Evolutionary conservation across 2,888 invertebrate genomes (phyloP).

Genomic region (Heliconius aoede): DNA sequence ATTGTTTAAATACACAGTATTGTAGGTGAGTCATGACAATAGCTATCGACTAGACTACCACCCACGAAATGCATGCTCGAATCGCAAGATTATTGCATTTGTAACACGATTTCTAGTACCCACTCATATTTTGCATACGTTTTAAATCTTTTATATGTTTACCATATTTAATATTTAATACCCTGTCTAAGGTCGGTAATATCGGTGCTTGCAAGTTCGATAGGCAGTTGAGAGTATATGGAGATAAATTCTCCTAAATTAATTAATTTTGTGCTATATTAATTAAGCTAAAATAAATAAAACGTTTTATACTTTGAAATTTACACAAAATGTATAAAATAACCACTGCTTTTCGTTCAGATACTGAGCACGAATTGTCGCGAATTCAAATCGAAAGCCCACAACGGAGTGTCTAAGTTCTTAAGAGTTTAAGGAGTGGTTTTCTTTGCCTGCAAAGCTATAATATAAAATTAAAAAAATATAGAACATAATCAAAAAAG

Average conservation of each 20-base stretch:
- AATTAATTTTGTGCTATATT: too few species aligned
- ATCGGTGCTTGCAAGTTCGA: too few species aligned
- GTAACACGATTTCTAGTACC: conserved; percentile 19
- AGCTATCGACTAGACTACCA: conserved; percentile 55
- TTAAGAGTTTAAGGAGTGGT: too few species aligned
- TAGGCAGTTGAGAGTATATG: too few species aligned
- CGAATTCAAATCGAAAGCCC: too few species aligned
- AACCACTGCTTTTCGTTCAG: too few species aligned
- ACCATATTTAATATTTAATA: neutral
- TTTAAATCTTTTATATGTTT: neutral
- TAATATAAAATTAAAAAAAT: neutral
- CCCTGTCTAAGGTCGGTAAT: neutral
- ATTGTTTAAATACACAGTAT: conserved; percentile 35
- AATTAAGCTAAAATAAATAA: too few species aligned
- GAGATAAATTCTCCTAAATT: too few species aligned
- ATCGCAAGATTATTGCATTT: conserved; percentile 19
- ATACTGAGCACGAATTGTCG: too few species aligned
- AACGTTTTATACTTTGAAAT: too few species aligned
- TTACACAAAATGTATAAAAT: too few species aligned
- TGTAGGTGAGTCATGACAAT: conserved; percentile 62
- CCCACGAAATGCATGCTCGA: conserved; percentile 32
- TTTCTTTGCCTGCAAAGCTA: too few species aligned
- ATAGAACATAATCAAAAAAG: neutral
- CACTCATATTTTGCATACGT: conserved; percentile 5
- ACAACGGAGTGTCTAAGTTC: neutral